A percentile compares a stretch with the other conserved stretches of the same genome.
phyloP scores from a whole-genome alignment of 2,113 vertebrate species.

The Protobothrops flavoviridis region DNA sequence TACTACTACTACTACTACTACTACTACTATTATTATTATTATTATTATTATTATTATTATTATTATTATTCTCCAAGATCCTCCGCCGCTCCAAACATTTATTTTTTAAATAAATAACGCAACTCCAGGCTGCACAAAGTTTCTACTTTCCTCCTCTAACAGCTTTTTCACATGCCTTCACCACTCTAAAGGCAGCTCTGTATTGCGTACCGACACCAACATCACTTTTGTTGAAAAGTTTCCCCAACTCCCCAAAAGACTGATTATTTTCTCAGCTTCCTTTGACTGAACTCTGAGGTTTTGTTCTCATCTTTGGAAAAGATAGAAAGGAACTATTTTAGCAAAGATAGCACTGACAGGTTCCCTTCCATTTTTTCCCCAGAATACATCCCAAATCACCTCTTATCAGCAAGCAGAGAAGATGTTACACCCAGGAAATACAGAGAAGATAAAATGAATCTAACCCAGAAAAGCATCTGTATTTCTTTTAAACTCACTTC shows the following conservation, averaged over 20 bases:
- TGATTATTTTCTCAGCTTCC: neutral
- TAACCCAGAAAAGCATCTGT: conserved; percentile 1
- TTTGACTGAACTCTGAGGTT: neutral
- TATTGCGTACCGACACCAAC: neutral
- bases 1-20: too few species aligned
- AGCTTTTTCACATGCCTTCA: neutral
- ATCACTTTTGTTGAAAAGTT: neutral
- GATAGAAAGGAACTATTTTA: neutral
- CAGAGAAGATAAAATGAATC: neutral
- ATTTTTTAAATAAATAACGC: neutral
- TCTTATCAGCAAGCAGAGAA: neutral
- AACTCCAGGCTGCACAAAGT: neutral
- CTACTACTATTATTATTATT: too few species aligned
- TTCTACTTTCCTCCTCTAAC: neutral
- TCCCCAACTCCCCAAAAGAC: neutral
- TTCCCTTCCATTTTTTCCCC: neutral
- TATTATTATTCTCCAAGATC: neutral
- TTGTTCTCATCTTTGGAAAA: neutral
- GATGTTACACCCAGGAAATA: neutral
- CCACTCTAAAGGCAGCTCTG: neutral
- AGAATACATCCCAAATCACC: neutral
- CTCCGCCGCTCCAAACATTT: neutral
- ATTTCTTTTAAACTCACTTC: neutral
- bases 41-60: too few species aligned
- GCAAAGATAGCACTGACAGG: neutral